These are phyloP conservation scores for Temnothorax curvispinosus DNA, from an alignment of 1,140 invertebrate species.

Conservation along the genomic window DNA sequence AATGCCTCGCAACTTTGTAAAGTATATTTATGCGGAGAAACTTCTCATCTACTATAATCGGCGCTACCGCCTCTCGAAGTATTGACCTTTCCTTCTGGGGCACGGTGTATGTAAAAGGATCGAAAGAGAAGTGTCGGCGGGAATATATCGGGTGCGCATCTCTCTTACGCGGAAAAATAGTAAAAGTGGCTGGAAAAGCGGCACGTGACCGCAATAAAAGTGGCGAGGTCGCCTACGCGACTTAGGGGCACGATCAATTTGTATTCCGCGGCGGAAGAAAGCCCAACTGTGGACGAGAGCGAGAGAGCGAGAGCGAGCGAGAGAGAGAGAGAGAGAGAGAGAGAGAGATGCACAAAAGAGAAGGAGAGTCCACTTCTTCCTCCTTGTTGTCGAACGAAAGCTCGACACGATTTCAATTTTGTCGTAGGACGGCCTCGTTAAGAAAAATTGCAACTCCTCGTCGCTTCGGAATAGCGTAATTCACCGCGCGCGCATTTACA, in stretches of 20 bases:
- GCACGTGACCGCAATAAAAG: slow-evolving; percentile 52
- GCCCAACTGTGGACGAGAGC: background rate
- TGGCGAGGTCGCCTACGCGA: slow-evolving; percentile 16
- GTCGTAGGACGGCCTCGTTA: slow-evolving; percentile 8
- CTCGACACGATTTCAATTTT: slow-evolving; percentile 55
- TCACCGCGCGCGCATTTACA: slow-evolving; percentile 1
- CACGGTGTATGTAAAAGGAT: background rate
- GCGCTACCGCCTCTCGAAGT: background rate
- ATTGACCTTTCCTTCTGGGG: slow-evolving; percentile 34
- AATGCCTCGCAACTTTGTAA: background rate
- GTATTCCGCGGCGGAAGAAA: slow-evolving; percentile 27
- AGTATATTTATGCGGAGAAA: background rate
- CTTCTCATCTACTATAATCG: slow-evolving; percentile 6
- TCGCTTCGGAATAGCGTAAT: slow-evolving; percentile 11
- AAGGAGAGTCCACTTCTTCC: background rate
- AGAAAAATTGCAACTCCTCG: slow-evolving; percentile 26
- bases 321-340: background rate
- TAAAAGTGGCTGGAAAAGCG: slow-evolving; percentile 44
- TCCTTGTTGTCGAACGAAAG: background rate
- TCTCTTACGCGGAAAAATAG: slow-evolving; percentile 35
- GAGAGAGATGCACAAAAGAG: background rate
- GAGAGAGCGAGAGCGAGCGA: background rate
- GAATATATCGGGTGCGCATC: slow-evolving; percentile 37
- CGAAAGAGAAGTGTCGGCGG: slow-evolving; percentile 12
- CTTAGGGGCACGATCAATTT: slow-evolving; percentile 39